phyloP scores from a whole-genome alignment of 2,113 vertebrate species.

The Microtus montanus region DNA sequence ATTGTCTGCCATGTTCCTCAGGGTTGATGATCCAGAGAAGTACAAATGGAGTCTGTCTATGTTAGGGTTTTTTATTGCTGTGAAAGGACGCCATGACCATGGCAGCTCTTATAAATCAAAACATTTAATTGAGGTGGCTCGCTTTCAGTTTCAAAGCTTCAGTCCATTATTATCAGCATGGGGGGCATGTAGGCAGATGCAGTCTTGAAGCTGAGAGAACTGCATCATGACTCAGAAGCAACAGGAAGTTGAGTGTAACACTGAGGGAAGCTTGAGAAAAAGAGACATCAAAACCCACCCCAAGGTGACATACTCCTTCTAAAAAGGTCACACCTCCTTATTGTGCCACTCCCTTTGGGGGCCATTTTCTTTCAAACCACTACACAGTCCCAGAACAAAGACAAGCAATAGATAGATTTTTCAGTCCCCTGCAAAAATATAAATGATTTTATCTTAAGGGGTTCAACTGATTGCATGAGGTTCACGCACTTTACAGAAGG shows the following conservation, averaged over 20 bases:
- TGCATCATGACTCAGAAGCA: neutral
- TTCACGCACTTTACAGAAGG: neutral
- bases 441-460: neutral
- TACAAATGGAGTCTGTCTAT: neutral
- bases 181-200: neutral
- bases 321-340: neutral
- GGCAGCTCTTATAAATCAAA: too few species aligned
- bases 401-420: neutral
- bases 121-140: too few species aligned
- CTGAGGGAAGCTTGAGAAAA: neutral
- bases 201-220: neutral
- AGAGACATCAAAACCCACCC: neutral
- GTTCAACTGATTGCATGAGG: neutral
- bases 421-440: neutral
- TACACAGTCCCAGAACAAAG: neutral
- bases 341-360: neutral
- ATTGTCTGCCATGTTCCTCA: neutral
- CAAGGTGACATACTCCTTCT: neutral
- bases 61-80: too few species aligned
- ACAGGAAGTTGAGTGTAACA: neutral
- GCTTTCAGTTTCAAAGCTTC: too few species aligned
- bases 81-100: too few species aligned
- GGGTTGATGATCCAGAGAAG: neutral
- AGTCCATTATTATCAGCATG: neutral
- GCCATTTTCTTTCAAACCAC: neutral